Evolutionary conservation across 2,113 vertebrate genomes (phyloP), one percentile per base, ranked within the genome.

Genomic region (Eira barbara): DNA sequence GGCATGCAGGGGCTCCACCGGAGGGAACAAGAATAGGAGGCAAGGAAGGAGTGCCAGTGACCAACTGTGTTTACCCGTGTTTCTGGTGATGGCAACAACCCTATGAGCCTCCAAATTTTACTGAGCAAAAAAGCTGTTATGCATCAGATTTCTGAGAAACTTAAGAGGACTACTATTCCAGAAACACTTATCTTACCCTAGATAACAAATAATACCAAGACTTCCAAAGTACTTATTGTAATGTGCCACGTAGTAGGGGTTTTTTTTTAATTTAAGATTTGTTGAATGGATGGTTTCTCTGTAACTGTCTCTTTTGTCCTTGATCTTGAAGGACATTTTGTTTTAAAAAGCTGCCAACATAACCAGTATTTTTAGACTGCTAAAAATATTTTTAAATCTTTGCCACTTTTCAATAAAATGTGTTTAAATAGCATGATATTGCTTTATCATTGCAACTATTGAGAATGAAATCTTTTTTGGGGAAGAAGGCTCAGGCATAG

Each of bases 311-410:
- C 39, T 88, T 92, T 94, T 90, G 49, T 82, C 57, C 73, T 95
- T 95, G 15, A 67, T 82, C 27, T 76, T 81, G 52, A 88, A 97
- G 49, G 57, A 85, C 47, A 39, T 59, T 69, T 42, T 71, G 31
- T 73, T 82, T 97, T 82, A 18, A 86, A 93, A 88, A 67, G 25
- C 69, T 93, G 59, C 49, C 49, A 84, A 63, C 20, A 42, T 42
- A 92, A 83, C 42, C 36, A 78, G 59, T 87, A 67, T 47, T 71
- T 90, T 89, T 82, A 97, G 79, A 57, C 27, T 73, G 42, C 80
- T 92, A 87, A 87, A 97, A 95, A 45, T 76, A 94, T 76, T 74
- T 94, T 69, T 21, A 96, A 97, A 65, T 73, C 49, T 84, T 89
- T 52, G 13, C 45, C 65, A 59, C 42, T 59, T 81, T 92, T 86